Percentiles rank a stretch among this genome's conserved stretches.
Conservation (phyloP, 2,113 vertebrate species). For the Cygnus atratus region DNA sequence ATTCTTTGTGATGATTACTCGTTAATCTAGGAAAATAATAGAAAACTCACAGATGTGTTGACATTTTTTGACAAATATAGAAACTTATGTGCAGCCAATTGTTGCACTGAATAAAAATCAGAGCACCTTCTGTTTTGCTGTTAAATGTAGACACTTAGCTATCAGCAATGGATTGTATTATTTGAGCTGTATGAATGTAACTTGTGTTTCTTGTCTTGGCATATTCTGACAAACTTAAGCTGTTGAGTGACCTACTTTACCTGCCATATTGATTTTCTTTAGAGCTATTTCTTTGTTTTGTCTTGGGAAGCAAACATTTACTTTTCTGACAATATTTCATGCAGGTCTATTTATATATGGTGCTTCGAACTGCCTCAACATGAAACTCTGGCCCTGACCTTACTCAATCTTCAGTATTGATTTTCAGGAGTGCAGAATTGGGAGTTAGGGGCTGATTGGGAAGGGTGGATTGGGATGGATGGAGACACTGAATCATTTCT, state of each 20-base stretch:
- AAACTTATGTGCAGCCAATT: background rate
- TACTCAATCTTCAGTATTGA: background rate
- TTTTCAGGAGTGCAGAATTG: background rate
- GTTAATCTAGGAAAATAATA: background rate
- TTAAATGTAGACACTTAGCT: background rate
- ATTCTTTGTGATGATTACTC: background rate
- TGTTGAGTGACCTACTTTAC: background rate
- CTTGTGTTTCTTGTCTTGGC: background rate
- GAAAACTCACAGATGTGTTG: background rate
- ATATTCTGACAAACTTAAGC: background rate
- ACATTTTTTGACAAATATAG: background rate
- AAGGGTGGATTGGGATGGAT: background rate
- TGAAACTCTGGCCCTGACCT: background rate
- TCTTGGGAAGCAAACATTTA: background rate
- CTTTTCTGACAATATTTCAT: background rate
- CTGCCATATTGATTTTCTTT: background rate
- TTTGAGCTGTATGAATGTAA: background rate
- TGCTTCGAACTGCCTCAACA: background rate
- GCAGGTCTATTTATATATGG: background rate
- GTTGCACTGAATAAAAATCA: background rate
- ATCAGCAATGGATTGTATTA: background rate
- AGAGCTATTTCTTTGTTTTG: background rate
- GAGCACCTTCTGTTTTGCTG: background rate
- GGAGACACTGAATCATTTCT: background rate
- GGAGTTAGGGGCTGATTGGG: background rate